Evolutionary conservation across 2,888 invertebrate genomes (phyloP), one percentile per base, ranked within the genome.

Genomic region (Campoplex nolae): DNA sequence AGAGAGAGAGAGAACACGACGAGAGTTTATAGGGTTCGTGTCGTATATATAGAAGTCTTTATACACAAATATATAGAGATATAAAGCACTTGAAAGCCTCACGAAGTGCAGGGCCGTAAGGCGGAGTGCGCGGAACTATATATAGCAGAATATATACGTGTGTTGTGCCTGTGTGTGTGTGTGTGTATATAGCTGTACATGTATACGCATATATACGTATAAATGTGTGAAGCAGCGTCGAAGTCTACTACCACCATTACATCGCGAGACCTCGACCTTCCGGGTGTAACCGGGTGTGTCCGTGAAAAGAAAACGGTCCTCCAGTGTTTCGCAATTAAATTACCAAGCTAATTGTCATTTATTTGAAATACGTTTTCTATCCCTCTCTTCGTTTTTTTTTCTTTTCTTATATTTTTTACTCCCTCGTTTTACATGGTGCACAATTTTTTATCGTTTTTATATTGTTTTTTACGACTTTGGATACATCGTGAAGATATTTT

Each of bases 211-310:
- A 45, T 71, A 45, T 48, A 35, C 45, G 70, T 67, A 56, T 74
- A 32, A 51, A 58, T 76, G 76, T 76, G 83, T 58, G 58, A 76
- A 83, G 70, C 58, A 70, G 76, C 48, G 54, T 81, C 70, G 45
- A 70, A 79, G 70, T 68, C 58, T 54, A 82, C 84, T 62, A 76
- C 73, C 73, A 82, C 54, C 81, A 78, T 81, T 78, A 79, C 32
- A 67, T 56, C 70, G 65, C 68, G 87, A 87, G 87, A 82, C 87
- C 87, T 87, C 87, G 87, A 87, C 87, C 87, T 87, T 87, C 87
- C 87, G 87, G 87, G 84, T 87, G 87, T 87, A 87, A 87, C 84
- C 87, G 87, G 87, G 87, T 87, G 87, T 84, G 87, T 87, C 87
- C 84, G 87, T 87, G 82, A 84, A 87, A 87, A 79, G 79, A 71